Evolutionary conservation across 2,888 invertebrate species (phyloP).

Genomic region (Caenorhabditis becei): DNA sequence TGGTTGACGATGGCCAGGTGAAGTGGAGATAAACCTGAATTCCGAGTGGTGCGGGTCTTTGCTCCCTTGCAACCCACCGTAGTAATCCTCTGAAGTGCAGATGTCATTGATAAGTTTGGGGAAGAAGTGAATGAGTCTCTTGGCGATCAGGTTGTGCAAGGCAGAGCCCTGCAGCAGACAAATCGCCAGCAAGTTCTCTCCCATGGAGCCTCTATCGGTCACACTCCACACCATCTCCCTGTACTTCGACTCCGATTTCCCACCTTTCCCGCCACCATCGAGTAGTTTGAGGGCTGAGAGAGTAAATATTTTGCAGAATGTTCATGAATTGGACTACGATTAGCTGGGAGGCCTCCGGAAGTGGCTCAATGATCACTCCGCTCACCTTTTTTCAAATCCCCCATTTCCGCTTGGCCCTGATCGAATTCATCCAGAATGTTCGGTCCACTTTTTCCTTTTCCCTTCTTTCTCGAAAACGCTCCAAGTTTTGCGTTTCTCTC

Average conservation of each 20-base stretch:
- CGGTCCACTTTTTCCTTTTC: conserved; percentile 76
- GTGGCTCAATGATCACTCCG: background rate
- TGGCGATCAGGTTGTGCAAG: conserved; percentile 86
- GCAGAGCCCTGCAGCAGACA: conserved; percentile 84
- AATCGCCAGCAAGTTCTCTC: conserved; percentile 93
- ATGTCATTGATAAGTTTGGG: conserved; percentile 89
- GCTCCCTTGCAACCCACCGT: conserved; percentile 63
- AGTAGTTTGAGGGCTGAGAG: conserved; percentile 78
- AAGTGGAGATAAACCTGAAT: conserved; percentile 83
- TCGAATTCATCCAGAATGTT: conserved; percentile 75
- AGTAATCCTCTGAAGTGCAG: conserved; percentile 78
- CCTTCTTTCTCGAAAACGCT: conserved; percentile 73
- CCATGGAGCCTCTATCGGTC: conserved; percentile 84
- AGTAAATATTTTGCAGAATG: background rate
- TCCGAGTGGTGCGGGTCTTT: background rate
- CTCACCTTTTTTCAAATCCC: conserved; percentile 77
- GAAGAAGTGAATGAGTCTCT: conserved; percentile 91
- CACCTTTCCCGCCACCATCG: conserved; percentile 76
- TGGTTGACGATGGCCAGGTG: conserved; percentile 99
- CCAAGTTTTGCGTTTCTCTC: conserved; percentile 85
- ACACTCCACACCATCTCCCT: conserved; percentile 74
- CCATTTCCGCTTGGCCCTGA: conserved; percentile 71
- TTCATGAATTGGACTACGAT: background rate
- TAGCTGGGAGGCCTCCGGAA: background rate
- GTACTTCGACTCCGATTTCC: conserved; percentile 85